Evolutionary conservation across 2,888 invertebrate genomes (phyloP), one percentile per base, ranked within the genome.

Genomic region (Prenolepis imparis): DNA sequence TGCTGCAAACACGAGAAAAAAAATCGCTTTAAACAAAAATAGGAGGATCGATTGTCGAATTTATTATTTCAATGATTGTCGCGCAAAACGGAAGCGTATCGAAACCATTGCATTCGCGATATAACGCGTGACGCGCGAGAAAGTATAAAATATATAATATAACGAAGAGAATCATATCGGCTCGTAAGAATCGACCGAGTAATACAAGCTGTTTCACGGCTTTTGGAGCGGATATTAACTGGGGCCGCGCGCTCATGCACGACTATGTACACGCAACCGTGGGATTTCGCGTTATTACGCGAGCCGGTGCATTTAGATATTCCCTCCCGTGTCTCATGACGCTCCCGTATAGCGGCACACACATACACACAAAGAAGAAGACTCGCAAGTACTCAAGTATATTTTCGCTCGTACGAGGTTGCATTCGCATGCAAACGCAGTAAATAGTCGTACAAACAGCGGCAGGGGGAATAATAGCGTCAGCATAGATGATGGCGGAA

Each of bases 401-500:
- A 63, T 66, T 41, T 67, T 74, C 66, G 73, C 48, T 70, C 72
- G 77, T 67, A 36, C 36, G 36, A 36, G 36, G 36, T 77, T n/a
- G 90, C 86, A 90, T 90, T 91, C 92, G 83, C 90, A 91, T 91
- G 93, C 90, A 93, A 93, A 93, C 87, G 90, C 91, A 90, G 92
- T 90, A 91, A 93, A 93, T 93, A 92, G 91, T 92, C 90, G 89
- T 89, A 86, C 88, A 90, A 90, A 89, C 87, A 88, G 41, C 87
- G 89, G 90, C 83, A 68, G 87, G 88, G n/a, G 90, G 88, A 92
- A 93, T 93, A 93, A 93, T 92, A 91, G 92, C 89, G 86, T 85
- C 28, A 28, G 28, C 28, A 3, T 28, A 3, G 28, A 28, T 28
- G 28, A 3, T 28, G 28, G 28, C 28, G n/a, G n/a, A n/a, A n/a